Evolutionary conservation across 2,888 invertebrate species (phyloP), one percentile per base, ranked within the genome.

Genomic region (Dendrolimus houi): DNA sequence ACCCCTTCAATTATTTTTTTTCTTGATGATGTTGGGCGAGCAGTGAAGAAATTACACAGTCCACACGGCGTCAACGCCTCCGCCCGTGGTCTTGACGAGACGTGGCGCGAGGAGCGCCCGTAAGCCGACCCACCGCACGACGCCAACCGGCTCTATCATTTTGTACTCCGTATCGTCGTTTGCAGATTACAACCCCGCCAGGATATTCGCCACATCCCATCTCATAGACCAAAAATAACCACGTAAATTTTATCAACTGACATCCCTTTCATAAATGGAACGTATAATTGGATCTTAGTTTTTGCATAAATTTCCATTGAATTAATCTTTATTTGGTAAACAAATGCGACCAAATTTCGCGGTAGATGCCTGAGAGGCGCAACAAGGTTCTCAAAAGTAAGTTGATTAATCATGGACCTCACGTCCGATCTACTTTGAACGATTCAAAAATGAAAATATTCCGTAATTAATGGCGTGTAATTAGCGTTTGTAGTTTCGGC

Each of bases 1-100:
- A 85, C 87, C 87, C 89, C 89, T 77, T 81, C 87, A 90, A 89
- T 90, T 89, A 89, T 84, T 85, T 88, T 89, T 88, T 87, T 87
- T 82, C 82, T 76, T 81, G 83, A 85, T 87, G 87, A 90, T 85
- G 85, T 85, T 83, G 79, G 82, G 76, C 81, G 84, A 83, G 82
- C 83, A 85, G 87, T 85, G 87, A 84, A 87, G 87, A 87, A 88
- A 89, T 89, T 88, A 88, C 79, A 87, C 70, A 83, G 85, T 79
- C 76, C 79, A 74, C 77, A 81, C 79, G 75, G 77, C 73, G 75
- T 75, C 83, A 81, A 85, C 85, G 84, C 85, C 86, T 84, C 79
- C 80, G 79, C 81, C 81, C 77, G 81, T 80, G 47, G 47, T 47
- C 47, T 47, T 47, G 47, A 47, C 47, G 47, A 47, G 54, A 77